Percentiles rank a stretch among this genome's conserved stretches.
phyloP scores from a whole-genome alignment of 2,888 invertebrate species.

The Temnothorax unifasciatus region DNA sequence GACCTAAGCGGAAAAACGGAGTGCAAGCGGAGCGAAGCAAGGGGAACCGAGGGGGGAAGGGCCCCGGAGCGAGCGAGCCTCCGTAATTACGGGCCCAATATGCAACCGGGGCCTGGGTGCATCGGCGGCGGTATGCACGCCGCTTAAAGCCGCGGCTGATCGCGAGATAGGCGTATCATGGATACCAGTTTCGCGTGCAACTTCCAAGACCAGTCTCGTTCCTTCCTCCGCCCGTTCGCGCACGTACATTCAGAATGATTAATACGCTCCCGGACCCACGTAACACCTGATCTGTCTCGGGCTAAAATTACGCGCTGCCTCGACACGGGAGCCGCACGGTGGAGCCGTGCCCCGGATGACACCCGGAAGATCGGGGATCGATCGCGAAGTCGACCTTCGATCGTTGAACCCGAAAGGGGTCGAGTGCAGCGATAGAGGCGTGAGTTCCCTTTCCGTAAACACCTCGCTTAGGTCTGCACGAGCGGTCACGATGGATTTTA shows the following conservation, averaged over 20 bases:
- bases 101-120: conserved; percentile 78
- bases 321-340: conserved; percentile 48
- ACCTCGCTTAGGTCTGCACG: background rate
- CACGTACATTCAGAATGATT: conserved; percentile 75
- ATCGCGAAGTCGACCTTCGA: conserved; percentile 69
- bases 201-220: conserved; percentile 57
- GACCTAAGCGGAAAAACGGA: conserved; percentile 57
- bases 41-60: conserved; percentile 8
- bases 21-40: conserved; percentile 15
- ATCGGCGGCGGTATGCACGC: conserved; percentile 63
- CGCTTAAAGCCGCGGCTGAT: conserved; percentile 78
- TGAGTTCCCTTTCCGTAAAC: conserved; percentile 23
- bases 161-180: conserved; percentile 83
- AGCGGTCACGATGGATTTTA: background rate
- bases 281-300: conserved; percentile 78
- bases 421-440: conserved; percentile 42
- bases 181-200: conserved; percentile 79
- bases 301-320: conserved; percentile 73
- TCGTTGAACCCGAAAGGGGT: conserved; percentile 72
- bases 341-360: conserved; percentile 58
- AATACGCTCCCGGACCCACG: conserved; percentile 72
- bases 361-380: conserved; percentile 72
- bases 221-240: conserved; percentile 60
- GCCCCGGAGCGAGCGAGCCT: conserved; percentile 60
- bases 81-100: conserved; percentile 83